These are phyloP conservation scores for Xenentodon cancila DNA, from an alignment of 2,797 vertebrate species.

Conservation along the genomic window DNA sequence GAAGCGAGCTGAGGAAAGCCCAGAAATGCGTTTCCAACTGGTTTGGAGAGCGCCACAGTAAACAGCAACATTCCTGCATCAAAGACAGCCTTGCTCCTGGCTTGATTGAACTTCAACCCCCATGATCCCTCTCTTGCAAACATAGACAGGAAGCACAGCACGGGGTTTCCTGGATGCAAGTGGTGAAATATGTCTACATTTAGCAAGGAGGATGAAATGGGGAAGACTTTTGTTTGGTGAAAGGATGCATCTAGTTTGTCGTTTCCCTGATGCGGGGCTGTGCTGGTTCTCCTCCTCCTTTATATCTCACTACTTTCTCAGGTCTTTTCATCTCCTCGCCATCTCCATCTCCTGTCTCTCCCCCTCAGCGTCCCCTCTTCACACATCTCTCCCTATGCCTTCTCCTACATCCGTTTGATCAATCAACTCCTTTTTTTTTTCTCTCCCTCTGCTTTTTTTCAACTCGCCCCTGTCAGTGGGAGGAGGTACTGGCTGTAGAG, in stretches of 20 bases:
- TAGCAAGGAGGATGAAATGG: conserved; percentile 44
- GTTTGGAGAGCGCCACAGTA: conserved; percentile 38
- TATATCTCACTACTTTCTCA: conserved; percentile 39
- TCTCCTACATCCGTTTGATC: conserved; percentile 52
- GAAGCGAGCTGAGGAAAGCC: conserved; percentile 66
- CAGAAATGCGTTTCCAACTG: conserved; percentile 67
- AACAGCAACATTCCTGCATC: conserved; percentile 68
- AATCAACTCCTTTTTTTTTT: conserved; percentile 17
- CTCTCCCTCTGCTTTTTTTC: conserved; percentile 33
- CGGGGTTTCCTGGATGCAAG: conserved; percentile 65
- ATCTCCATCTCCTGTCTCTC: conserved; percentile 34
- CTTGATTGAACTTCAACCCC: conserved; percentile 71
- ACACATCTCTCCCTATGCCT: conserved; percentile 25
- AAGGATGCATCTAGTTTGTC: conserved; percentile 56
- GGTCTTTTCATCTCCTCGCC: conserved; percentile 55
- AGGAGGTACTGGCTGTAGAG: conserved; percentile 40
- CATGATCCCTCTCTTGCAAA: conserved; percentile 72
- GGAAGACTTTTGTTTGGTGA: conserved; percentile 56
- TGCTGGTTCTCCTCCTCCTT: conserved; percentile 28
- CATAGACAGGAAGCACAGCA: conserved; percentile 65
- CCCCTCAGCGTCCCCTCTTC: conserved; percentile 40
- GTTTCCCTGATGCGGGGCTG: conserved; percentile 32
- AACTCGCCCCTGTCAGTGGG: conserved; percentile 35
- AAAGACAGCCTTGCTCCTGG: conserved; percentile 60
- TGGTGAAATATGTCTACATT: conserved; percentile 73